Evolutionary conservation across 2,113 vertebrate species (phyloP).

Genomic region (Cyprinodon tularosa): DNA sequence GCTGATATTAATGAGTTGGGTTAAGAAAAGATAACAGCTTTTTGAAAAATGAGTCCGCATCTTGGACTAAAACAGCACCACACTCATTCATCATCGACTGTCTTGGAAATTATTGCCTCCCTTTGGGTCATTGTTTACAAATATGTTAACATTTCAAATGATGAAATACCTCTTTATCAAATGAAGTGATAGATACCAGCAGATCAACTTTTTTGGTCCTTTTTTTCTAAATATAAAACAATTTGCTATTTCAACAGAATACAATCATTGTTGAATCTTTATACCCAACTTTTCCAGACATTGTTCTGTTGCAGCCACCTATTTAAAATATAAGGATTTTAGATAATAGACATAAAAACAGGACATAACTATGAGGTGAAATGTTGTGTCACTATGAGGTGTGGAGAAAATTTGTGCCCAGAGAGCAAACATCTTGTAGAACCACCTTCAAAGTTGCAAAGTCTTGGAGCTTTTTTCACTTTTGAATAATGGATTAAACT

Average conservation of each 20-base stretch:
- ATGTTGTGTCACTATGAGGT: no score
- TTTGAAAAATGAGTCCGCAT: conserved; percentile 29
- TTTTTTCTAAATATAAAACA: not conserved
- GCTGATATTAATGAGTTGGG: conserved; percentile 31
- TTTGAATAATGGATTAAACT: no score
- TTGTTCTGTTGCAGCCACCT: not conserved
- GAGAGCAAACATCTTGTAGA: no score
- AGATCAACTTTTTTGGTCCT: not conserved
- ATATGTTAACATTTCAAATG: conserved; percentile 9
- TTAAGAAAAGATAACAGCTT: conserved; percentile 20
- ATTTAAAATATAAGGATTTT: not conserved
- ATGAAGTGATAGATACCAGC: not conserved
- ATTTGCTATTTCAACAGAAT: not conserved
- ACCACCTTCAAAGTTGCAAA: no score
- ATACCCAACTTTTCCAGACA: no score
- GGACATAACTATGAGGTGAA: no score
- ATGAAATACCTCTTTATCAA: not conserved
- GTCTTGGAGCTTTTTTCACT: no score
- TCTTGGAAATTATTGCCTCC: conserved; percentile 9
- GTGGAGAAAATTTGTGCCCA: no score
- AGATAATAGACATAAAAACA: no score
- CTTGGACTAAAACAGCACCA: not conserved
- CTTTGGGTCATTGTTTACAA: conserved; percentile 22
- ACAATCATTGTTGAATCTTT: not conserved
- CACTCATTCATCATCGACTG: conserved; percentile 27